Conservation (phyloP, 2,113 vertebrate genomes). For the Eleginops maclovinus region DNA sequence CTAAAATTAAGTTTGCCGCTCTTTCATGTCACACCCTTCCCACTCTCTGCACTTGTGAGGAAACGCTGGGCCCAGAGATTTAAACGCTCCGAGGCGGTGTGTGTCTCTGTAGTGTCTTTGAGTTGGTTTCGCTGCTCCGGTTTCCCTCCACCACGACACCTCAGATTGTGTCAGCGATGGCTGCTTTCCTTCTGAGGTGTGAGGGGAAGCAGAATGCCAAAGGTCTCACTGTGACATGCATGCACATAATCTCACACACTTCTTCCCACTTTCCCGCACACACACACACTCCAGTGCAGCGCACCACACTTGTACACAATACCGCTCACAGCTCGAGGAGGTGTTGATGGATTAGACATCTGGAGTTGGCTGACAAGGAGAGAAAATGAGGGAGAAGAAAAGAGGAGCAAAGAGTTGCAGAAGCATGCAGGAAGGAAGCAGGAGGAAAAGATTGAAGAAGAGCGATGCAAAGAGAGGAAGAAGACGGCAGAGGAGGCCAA, state of each 20-base stretch:
- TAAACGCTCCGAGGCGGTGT: slow-evolving; percentile 49
- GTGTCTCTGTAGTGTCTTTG: slow-evolving; percentile 52
- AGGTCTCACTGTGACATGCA: slow-evolving; percentile 72
- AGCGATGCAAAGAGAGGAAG: slow-evolving; percentile 40
- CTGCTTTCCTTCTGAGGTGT: slow-evolving; percentile 76
- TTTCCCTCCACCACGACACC: slow-evolving; percentile 73
- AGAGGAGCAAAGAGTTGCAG: slow-evolving; percentile 58
- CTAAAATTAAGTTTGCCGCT: slow-evolving; percentile 70
- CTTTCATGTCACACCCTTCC: slow-evolving; percentile 70
- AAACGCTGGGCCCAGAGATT: slow-evolving; percentile 62
- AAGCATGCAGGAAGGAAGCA: slow-evolving; percentile 59
- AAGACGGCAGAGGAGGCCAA: slow-evolving; percentile 54
- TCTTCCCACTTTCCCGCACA: slow-evolving; percentile 56
- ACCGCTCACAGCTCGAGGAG: slow-evolving; percentile 79
- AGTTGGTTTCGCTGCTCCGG: slow-evolving; percentile 58
- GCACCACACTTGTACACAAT: slow-evolving; percentile 68
- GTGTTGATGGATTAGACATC: slow-evolving; percentile 88
- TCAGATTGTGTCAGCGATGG: slow-evolving; percentile 77
- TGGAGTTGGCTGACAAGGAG: slow-evolving; percentile 84
- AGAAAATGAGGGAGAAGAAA: slow-evolving; percentile 70
- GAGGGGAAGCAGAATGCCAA: slow-evolving; percentile 74
- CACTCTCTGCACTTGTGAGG: slow-evolving; percentile 52
- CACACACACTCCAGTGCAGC: slow-evolving; percentile 23
- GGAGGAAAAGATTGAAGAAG: slow-evolving; percentile 42
- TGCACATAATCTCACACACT: slow-evolving; percentile 70